A percentile compares a stretch with the other conserved stretches of the same genome.
These are phyloP conservation scores for Prochilodus magdalenae DNA, from an alignment of 2,113 vertebrate genomes.

Conservation along the genomic window DNA sequence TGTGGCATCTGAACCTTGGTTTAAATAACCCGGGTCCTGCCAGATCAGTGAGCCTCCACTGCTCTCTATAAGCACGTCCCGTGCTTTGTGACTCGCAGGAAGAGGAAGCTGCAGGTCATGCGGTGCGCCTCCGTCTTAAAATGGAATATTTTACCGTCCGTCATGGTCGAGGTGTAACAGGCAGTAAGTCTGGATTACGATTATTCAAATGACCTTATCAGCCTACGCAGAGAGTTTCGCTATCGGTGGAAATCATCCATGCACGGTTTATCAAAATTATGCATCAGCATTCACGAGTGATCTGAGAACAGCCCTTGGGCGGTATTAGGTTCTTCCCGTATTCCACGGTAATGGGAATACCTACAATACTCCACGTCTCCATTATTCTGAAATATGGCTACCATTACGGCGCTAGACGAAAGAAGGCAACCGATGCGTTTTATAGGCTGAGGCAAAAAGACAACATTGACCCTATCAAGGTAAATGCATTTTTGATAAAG, in stretches of 20 bases:
- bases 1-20: neutral
- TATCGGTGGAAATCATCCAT: slow-evolving; percentile 26
- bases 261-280: slow-evolving; percentile 15
- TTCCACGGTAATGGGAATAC: neutral
- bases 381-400: slow-evolving; percentile 2
- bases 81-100: neutral
- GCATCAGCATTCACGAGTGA: neutral
- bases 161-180: slow-evolving; percentile 23
- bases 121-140: neutral
- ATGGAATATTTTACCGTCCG: slow-evolving; percentile 10
- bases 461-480: too few relatives aligned
- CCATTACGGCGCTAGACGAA: neutral
- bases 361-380: neutral
- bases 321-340: neutral
- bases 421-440: too few relatives aligned
- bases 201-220: slow-evolving; percentile 27
- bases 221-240: neutral
- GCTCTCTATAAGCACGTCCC: neutral
- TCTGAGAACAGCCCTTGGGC: slow-evolving; percentile 1
- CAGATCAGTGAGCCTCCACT: neutral
- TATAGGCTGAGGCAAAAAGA: too few relatives aligned
- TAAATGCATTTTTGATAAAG: neutral
- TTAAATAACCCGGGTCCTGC: neutral
- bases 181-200: slow-evolving; percentile 10
- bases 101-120: neutral